phyloP scores from a whole-genome alignment of 2,113 vertebrate genomes.

The Grammomys dolichurus region DNA sequence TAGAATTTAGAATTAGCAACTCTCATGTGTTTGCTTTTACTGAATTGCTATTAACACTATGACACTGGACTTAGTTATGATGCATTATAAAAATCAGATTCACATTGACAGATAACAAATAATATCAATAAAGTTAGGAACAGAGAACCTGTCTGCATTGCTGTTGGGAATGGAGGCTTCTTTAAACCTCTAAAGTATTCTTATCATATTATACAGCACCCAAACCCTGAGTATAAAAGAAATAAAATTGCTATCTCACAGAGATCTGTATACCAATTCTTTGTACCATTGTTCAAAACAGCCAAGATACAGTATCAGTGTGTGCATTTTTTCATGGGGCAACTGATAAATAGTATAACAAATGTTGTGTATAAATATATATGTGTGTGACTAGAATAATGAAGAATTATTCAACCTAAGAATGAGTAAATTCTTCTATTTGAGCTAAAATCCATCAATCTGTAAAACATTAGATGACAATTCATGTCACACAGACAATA shows the following conservation, averaged over 20 bases:
- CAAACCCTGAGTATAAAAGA: background rate
- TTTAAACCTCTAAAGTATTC: background rate
- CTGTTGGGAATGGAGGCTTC: background rate
- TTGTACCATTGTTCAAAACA: background rate
- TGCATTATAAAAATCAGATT: background rate
- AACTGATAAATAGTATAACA: background rate
- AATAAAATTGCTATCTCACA: background rate
- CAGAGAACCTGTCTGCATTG: background rate
- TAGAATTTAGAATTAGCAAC: background rate
- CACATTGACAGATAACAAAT: background rate
- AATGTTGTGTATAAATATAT: background rate
- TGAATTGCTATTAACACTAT: constrained; percentile 28
- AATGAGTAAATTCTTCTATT: background rate
- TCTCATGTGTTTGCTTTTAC: background rate
- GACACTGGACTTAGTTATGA: background rate
- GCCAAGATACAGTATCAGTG: background rate
- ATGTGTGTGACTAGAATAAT: background rate
- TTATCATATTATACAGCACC: background rate
- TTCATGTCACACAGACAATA: background rate
- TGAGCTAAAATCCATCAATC: background rate
- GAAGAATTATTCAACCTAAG: background rate
- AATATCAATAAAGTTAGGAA: background rate
- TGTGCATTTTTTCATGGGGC: too few species aligned
- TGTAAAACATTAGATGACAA: background rate
- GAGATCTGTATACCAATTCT: background rate